Conservation (phyloP, 2,888 invertebrate genomes). For the Lycaena phlaeas region DNA sequence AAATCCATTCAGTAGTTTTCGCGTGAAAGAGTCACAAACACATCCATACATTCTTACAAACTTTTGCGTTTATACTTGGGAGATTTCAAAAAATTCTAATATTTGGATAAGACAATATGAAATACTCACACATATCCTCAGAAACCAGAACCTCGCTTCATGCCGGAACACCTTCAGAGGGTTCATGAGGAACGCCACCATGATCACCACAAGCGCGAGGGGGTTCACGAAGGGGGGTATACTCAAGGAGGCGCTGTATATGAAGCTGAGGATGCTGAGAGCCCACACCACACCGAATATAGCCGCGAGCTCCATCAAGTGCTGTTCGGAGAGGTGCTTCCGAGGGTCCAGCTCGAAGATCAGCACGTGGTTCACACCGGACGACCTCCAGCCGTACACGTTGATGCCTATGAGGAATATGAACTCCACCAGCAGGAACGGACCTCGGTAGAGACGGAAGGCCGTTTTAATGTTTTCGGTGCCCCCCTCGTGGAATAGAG, state of each 20-base stretch:
- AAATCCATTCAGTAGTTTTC: too few species aligned
- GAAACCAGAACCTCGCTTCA: conserved; percentile 94
- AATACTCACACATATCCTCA: conserved; percentile 86
- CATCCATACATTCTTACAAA: too few species aligned
- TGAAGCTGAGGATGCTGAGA: conserved; percentile 87
- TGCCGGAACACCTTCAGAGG: conserved; percentile 93
- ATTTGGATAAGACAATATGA: too few species aligned
- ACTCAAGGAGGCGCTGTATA: conserved; percentile 83
- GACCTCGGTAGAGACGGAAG: conserved; percentile 93
- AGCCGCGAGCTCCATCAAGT: conserved; percentile 94
- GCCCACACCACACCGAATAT: conserved; percentile 97
- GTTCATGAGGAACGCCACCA: conserved; percentile 90
- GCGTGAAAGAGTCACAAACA: too few species aligned
- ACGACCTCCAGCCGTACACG: conserved; percentile 97
- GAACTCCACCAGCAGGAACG: conserved; percentile 92
- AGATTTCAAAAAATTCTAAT: too few species aligned
- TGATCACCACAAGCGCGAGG: conserved; percentile 84
- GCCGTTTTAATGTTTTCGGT: conserved; percentile 87
- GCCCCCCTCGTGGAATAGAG: conserved; percentile 81
- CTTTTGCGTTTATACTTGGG: too few species aligned
- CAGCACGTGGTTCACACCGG: conserved; percentile 97
- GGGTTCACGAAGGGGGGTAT: conserved; percentile 96
- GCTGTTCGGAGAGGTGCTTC: conserved; percentile 94
- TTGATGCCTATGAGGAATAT: conserved; percentile 96
- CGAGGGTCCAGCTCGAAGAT: conserved; percentile 98